These are phyloP conservation scores for Phylloscopus trochiloides DNA, from an alignment of 2,113 vertebrate species.

Conservation along the genomic window DNA sequence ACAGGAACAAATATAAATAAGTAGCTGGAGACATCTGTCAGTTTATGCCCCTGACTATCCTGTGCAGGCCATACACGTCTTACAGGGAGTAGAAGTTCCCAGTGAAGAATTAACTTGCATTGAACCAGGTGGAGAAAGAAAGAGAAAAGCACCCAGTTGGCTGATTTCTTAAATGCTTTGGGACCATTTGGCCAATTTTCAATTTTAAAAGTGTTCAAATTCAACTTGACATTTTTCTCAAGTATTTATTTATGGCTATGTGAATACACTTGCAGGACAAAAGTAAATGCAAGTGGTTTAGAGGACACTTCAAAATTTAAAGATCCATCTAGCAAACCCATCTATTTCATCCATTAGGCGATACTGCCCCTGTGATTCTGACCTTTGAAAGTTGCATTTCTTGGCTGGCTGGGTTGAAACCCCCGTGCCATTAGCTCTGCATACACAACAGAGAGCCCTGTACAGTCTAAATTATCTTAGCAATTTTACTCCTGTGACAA, in stretches of 20 bases:
- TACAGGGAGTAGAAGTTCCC: not conserved
- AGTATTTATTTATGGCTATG: not conserved
- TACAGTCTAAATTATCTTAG: not conserved
- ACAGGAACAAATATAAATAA: not conserved
- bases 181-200: not conserved
- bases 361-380: not conserved
- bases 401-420: not conserved
- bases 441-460: not conserved
- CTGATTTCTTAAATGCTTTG: not conserved
- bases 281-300: not conserved
- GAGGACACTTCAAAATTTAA: not conserved
- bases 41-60: not conserved
- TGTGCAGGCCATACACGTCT: not conserved
- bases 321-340: not conserved
- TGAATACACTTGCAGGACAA: not conserved
- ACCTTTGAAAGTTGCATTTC: not conserved
- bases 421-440: fast-evolving
- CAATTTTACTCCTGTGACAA: not conserved
- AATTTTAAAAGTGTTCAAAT: not conserved
- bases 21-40: not conserved
- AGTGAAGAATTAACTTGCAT: not conserved
- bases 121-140: not conserved
- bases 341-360: not conserved
- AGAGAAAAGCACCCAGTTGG: not conserved
- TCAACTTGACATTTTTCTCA: not conserved